phyloP scores from a whole-genome alignment of 2,797 vertebrate species.

The Pipistrellus kuhlii region DNA sequence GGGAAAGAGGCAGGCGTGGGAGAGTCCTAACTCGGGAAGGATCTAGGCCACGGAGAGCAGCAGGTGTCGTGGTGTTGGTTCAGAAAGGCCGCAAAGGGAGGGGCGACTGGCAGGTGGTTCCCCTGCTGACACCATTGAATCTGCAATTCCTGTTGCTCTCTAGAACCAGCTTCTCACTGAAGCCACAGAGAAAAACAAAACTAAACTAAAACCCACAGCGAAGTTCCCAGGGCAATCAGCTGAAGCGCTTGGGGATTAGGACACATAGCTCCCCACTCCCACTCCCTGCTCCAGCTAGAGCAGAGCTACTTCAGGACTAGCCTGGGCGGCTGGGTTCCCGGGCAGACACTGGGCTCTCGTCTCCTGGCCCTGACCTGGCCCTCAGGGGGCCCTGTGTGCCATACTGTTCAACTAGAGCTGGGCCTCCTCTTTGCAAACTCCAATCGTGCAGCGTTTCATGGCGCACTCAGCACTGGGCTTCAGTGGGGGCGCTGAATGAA shows the following conservation, averaged over 20 bases:
- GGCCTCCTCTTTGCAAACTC: neutral
- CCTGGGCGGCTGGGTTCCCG: neutral
- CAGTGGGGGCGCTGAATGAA: neutral
- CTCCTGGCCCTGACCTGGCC: neutral
- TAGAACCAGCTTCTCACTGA: neutral
- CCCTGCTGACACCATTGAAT: neutral
- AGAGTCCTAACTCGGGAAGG: neutral
- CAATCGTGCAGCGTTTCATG: fast-evolving
- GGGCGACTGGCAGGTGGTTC: neutral
- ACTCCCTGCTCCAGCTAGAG: neutral
- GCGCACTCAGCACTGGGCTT: neutral
- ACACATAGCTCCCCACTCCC: neutral
- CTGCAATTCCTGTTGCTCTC: neutral
- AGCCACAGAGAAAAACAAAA: neutral
- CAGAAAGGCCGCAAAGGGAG: neutral
- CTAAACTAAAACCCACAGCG: neutral
- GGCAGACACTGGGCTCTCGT: neutral
- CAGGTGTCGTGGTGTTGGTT: neutral
- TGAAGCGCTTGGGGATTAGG: neutral
- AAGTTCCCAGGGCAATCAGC: slow-evolving; percentile 1
- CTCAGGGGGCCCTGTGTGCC: fast-evolving
- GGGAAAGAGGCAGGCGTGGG: neutral
- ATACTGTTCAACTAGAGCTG: fast-evolving
- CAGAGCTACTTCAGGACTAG: neutral
- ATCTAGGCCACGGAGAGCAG: neutral